phyloP scores from a whole-genome alignment of 2,113 vertebrate genomes.

The Sebastes schlegelii region DNA sequence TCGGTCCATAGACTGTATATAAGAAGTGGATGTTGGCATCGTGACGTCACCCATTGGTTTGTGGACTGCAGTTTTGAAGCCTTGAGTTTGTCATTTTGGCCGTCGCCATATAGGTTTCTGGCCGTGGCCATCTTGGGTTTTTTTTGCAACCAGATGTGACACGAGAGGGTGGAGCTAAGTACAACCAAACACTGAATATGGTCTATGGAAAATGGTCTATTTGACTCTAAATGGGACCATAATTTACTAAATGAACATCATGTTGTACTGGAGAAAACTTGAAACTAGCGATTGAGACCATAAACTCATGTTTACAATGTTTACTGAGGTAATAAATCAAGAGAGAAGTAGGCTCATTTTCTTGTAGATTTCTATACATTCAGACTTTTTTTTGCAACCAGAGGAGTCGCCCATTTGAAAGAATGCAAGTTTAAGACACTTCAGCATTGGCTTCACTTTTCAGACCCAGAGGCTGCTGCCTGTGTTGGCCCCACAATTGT shows the following conservation, averaged over 20 bases:
- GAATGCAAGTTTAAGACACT: too few species aligned
- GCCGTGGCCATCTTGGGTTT: too few species aligned
- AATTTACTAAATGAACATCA: not conserved
- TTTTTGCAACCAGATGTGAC: too few species aligned
- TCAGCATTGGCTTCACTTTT: not conserved
- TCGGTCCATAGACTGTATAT: too few species aligned
- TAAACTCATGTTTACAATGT: not conserved
- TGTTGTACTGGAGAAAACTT: not conserved
- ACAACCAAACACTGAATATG: not conserved
- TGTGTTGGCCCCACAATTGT: not conserved
- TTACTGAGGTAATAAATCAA: not conserved
- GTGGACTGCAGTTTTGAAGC: too few species aligned
- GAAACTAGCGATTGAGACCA: not conserved
- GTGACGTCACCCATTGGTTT: too few species aligned
- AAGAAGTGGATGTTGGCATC: too few species aligned
- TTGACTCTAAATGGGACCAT: not conserved
- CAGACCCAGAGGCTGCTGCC: not conserved
- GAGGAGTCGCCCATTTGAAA: not conserved
- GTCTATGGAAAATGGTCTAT: not conserved
- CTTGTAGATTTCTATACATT: not conserved
- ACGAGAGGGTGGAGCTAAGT: too few species aligned
- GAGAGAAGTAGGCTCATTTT: not conserved
- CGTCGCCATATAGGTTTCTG: too few species aligned
- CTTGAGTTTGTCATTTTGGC: too few species aligned
- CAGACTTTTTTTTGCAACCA: not conserved